phyloP scores from a whole-genome alignment of 2,113 vertebrate species.

The Gavialis gangeticus region DNA sequence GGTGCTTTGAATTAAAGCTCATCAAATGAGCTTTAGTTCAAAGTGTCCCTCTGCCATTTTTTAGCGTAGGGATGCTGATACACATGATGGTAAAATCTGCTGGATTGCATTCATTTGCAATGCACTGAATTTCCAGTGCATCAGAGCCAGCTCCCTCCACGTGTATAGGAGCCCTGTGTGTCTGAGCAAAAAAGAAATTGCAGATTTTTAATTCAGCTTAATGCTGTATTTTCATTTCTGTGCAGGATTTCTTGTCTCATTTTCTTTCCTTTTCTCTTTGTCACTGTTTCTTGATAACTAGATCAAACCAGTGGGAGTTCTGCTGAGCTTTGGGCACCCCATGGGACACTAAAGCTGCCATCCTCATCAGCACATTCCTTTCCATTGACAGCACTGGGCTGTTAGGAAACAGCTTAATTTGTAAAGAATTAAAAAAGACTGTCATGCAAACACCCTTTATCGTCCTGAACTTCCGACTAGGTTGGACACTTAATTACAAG shows the following conservation, averaged over 20 bases:
- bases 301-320: slow-evolving; percentile 33
- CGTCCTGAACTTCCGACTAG: slow-evolving; percentile 6
- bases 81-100: too few relatives aligned
- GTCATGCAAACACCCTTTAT: neutral
- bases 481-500: slow-evolving; percentile 16
- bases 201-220: neutral
- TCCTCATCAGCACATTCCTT: slow-evolving; percentile 1
- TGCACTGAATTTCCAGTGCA: too few relatives aligned
- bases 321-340: neutral
- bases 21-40: too few relatives aligned
- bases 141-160: too few relatives aligned
- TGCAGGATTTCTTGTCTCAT: neutral
- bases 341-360: neutral
- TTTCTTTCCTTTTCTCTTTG: neutral
- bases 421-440: slow-evolving; percentile 3
- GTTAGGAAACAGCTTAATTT: slow-evolving; percentile 21
- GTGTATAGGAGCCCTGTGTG: too few relatives aligned
- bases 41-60: too few relatives aligned
- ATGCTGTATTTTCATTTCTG: neutral
- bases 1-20: too few relatives aligned
- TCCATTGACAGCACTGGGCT: neutral
- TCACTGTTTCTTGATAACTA: neutral
- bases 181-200: neutral
- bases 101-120: too few relatives aligned
- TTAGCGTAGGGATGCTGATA: too few relatives aligned